Conservation (phyloP, 2,888 invertebrate genomes). For the Elmis aenea region DNA sequence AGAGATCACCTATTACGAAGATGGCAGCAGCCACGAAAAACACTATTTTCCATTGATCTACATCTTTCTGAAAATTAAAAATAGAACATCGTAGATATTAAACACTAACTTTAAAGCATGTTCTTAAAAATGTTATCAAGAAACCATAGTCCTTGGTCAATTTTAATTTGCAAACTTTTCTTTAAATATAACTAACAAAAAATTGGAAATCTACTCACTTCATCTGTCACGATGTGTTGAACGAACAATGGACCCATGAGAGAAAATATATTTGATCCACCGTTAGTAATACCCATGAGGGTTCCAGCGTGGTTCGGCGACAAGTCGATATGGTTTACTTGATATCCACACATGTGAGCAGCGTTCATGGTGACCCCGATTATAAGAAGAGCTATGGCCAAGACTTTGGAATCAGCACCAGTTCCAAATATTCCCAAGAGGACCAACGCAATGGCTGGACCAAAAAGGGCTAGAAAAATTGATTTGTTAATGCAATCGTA, state of each 20-base stretch:
- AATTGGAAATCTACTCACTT: slow-evolving; percentile 53
- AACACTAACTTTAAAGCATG: not conserved
- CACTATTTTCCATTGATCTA: slow-evolving; percentile 65
- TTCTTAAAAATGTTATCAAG: no score
- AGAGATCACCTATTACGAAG: slow-evolving; percentile 63
- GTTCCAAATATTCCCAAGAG: slow-evolving; percentile 54
- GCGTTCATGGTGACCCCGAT: slow-evolving; percentile 67
- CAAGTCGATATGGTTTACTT: slow-evolving; percentile 72
- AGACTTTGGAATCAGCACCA: slow-evolving; percentile 50
- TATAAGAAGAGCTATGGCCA: slow-evolving; percentile 62
- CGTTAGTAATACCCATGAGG: slow-evolving; percentile 76
- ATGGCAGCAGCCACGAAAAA: slow-evolving; percentile 69
- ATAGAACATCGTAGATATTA: no score
- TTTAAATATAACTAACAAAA: no score
- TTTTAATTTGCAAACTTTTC: no score
- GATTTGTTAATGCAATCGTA: not conserved
- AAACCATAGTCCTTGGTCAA: no score
- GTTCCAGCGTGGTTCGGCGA: slow-evolving; percentile 76
- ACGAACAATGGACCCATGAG: slow-evolving; percentile 69
- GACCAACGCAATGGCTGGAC: slow-evolving; percentile 65
- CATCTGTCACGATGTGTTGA: slow-evolving; percentile 59
- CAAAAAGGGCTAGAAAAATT: slow-evolving; percentile 60
- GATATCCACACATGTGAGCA: slow-evolving; percentile 64
- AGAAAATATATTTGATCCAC: slow-evolving; percentile 65
- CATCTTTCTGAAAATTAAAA: slow-evolving; percentile 52